Conservation (phyloP, 2,797 vertebrate species). For the Limnodromus scolopaceus region DNA sequence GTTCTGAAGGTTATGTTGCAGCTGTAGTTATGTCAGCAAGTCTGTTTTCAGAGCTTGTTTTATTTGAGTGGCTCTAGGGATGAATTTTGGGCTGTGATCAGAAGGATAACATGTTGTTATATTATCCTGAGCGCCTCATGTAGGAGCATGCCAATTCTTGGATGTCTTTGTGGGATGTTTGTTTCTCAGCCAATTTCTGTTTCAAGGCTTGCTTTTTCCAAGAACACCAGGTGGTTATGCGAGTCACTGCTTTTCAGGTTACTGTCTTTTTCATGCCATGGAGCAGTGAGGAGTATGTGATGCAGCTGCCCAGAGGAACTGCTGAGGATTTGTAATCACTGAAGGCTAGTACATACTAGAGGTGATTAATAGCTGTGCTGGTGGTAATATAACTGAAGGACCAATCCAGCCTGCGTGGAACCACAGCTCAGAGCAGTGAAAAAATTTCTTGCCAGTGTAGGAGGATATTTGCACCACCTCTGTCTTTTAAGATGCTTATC, state of each 20-base stretch:
- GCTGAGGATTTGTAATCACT: neutral
- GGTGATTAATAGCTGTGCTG: neutral
- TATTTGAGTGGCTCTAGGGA: neutral
- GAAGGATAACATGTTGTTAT: neutral
- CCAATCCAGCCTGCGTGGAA: neutral
- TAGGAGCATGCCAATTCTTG: conserved; percentile 12
- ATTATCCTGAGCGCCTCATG: neutral
- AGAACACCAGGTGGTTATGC: neutral
- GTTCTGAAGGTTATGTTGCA: neutral
- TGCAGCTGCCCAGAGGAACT: neutral
- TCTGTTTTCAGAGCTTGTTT: neutral
- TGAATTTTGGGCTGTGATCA: neutral
- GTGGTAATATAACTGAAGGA: neutral
- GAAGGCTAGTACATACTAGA: neutral
- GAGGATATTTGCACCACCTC: neutral
- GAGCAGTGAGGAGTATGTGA: neutral
- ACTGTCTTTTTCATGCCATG: neutral
- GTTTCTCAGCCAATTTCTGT: conserved; percentile 15
- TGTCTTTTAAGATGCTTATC: conserved; percentile 10
- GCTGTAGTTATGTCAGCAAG: neutral
- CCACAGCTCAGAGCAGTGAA: neutral
- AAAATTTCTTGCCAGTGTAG: neutral
- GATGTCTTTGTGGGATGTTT: conserved; percentile 1
- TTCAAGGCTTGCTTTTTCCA: conserved; percentile 20
- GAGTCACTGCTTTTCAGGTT: conserved; percentile 16